A percentile compares a stretch with the other conserved stretches of the same genome.
Evolutionary conservation across 2,797 vertebrate species (phyloP).

Genomic region (Sibirionetta formosa): DNA sequence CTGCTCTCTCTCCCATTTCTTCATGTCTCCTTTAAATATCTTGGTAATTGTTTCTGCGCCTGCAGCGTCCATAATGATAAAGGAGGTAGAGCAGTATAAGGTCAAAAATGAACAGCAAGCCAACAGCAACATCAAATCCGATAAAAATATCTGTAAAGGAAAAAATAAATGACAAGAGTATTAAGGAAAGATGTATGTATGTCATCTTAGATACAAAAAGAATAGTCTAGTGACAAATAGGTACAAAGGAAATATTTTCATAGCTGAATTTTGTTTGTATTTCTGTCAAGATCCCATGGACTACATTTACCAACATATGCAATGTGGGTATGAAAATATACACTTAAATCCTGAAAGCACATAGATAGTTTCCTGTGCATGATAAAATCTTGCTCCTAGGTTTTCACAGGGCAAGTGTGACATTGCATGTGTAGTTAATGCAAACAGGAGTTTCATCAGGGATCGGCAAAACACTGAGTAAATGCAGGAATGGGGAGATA

Average conservation of each 20-base stretch:
- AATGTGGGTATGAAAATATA: background rate
- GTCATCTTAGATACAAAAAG: background rate
- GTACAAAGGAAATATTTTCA: background rate
- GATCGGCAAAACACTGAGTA: background rate
- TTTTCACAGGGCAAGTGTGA: background rate
- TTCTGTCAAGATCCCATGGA: background rate
- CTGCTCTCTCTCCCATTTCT: background rate
- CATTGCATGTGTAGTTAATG: background rate
- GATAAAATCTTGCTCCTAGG: background rate
- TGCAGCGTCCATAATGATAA: slow-evolving; percentile 71
- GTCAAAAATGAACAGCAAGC: slow-evolving; percentile 64
- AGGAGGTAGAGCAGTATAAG: slow-evolving; percentile 70
- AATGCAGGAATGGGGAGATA: background rate
- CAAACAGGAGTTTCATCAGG: background rate
- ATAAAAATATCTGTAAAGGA: slow-evolving; percentile 62
- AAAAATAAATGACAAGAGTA: background rate
- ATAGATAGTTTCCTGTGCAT: background rate
- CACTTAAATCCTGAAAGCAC: background rate
- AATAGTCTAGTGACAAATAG: background rate
- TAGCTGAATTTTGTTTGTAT: background rate
- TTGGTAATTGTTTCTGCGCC: slow-evolving; percentile 68
- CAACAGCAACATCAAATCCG: slow-evolving; percentile 48
- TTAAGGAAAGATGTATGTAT: background rate
- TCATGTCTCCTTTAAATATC: slow-evolving; percentile 62
- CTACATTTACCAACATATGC: background rate